phyloP scores from a whole-genome alignment of 2,797 vertebrate genomes.

The Oryzias sinensis region DNA sequence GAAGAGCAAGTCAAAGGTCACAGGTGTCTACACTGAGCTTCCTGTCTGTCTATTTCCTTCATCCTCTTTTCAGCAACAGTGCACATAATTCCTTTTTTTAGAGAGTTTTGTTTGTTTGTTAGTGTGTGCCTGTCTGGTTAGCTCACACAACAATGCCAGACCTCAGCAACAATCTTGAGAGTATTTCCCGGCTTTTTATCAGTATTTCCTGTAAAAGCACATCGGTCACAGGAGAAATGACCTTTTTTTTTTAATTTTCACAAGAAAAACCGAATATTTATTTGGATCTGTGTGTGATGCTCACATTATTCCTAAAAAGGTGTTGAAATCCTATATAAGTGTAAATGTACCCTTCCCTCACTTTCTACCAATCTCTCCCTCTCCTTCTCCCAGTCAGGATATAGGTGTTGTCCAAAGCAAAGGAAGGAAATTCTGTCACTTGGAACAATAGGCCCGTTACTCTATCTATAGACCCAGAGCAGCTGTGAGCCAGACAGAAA shows the following conservation, averaged over 20 bases:
- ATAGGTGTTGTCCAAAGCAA: constrained; percentile 86
- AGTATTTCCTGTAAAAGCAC: constrained; percentile 3
- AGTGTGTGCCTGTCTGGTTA: not conserved
- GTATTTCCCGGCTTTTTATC: not conserved
- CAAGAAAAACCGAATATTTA: not conserved
- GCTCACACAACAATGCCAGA: not conserved
- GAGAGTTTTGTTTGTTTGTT: constrained; percentile 2
- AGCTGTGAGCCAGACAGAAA: constrained; percentile 54
- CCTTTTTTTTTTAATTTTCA: not conserved
- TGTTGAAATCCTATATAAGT: constrained; percentile 15
- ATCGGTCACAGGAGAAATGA: not conserved
- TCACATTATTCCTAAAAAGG: constrained; percentile 8
- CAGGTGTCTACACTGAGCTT: constrained; percentile 75
- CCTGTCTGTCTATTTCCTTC: constrained; percentile 72
- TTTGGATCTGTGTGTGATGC: constrained; percentile 5
- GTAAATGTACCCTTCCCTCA: constrained; percentile 45
- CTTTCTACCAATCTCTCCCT: constrained; percentile 62
- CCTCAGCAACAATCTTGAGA: constrained; percentile 1
- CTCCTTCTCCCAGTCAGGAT: constrained; percentile 77
- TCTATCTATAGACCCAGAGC: constrained; percentile 83
- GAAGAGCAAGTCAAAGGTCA: constrained; percentile 75
- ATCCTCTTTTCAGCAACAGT: constrained; percentile 63
- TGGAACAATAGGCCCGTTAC: constrained; percentile 84
- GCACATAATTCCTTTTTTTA: constrained; percentile 14
- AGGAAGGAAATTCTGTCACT: constrained; percentile 88